Conservation (phyloP, 2,888 invertebrate genomes). For the Heterodera filipjevi region DNA sequence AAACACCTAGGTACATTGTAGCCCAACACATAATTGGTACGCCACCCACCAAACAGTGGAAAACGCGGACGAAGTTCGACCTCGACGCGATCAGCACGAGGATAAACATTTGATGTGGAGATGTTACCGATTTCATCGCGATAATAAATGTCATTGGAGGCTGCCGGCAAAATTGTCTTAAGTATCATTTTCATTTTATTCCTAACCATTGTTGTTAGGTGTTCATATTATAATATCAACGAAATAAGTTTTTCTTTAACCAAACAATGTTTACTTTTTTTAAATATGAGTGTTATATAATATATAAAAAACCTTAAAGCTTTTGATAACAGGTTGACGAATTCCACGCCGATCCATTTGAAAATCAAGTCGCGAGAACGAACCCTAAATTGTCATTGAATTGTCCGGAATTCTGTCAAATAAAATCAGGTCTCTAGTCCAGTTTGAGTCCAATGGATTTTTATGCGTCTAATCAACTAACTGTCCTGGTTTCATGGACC, state of each 20-base stretch:
- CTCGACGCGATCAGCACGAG: conserved; percentile 88
- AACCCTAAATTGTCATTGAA: conserved; percentile 54
- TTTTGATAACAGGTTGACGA: conserved; percentile 81
- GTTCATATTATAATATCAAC: too few species aligned
- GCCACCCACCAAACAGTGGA: conserved; percentile 97
- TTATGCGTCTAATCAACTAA: too few species aligned
- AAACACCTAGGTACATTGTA: conserved; percentile 81
- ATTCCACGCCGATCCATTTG: conserved; percentile 88
- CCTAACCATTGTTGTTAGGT: too few species aligned
- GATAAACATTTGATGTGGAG: conserved; percentile 89
- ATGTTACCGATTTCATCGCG: conserved; percentile 97
- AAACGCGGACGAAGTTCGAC: conserved; percentile 93
- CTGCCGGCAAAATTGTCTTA: conserved; percentile 74
- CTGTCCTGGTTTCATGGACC: too few species aligned
- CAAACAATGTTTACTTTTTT: too few species aligned
- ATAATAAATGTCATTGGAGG: conserved; percentile 94
- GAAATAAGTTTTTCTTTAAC: too few species aligned
- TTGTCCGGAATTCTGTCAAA: not conserved
- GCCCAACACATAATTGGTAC: conserved; percentile 89
- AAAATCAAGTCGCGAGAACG: conserved; percentile 91
- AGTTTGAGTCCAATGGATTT: too few species aligned
- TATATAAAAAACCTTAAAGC: conserved; percentile 76
- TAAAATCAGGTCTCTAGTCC: too few species aligned
- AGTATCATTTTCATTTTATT: too few species aligned
- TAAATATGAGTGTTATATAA: too few species aligned